Percentiles rank a stretch among this genome's conserved stretches.
phyloP scores from a whole-genome alignment of 2,888 invertebrate genomes.

The Spicauda simplicius region DNA sequence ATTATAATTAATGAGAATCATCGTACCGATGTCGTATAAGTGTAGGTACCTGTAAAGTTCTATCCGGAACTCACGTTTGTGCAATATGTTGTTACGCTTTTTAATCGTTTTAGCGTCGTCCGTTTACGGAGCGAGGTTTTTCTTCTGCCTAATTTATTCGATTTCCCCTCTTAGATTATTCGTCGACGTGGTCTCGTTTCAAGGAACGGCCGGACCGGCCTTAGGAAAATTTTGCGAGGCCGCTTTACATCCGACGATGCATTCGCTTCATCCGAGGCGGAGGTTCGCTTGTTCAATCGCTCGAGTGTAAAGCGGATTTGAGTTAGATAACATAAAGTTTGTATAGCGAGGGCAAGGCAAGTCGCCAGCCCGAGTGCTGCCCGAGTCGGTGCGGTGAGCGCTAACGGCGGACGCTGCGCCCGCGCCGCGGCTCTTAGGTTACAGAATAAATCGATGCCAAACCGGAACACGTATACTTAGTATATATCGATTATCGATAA shows the following conservation, averaged over 20 bases:
- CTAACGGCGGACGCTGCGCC: constrained; percentile 48
- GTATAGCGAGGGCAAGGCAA: constrained; percentile 26
- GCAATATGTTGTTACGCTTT: constrained; percentile 82
- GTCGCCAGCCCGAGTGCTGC: constrained; percentile 15
- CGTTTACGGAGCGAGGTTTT: constrained; percentile 19
- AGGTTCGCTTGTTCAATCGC: not conserved
- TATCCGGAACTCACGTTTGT: constrained; percentile 67
- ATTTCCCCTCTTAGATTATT: constrained; percentile 59
- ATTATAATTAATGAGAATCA: constrained; percentile 28
- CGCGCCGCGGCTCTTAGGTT: constrained; percentile 65
- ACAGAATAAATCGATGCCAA: constrained; percentile 80
- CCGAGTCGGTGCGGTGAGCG: constrained; percentile 46
- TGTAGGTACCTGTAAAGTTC: constrained; percentile 61
- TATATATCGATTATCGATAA: constrained; percentile 75
- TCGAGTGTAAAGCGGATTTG: constrained; percentile 28
- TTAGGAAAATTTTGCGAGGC: constrained; percentile 27
- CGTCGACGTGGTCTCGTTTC: constrained; percentile 64
- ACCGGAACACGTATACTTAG: constrained; percentile 79
- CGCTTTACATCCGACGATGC: constrained; percentile 41
- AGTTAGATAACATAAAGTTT: constrained; percentile 26
- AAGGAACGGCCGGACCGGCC: constrained; percentile 55
- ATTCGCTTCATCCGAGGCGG: constrained; percentile 19
- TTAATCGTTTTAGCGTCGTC: constrained; percentile 70
- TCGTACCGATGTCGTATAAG: constrained; percentile 50
- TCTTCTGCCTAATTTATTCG: constrained; percentile 46